Evolutionary conservation across 1,140 invertebrate species (phyloP).

Genomic region (Zaprionus africanus): DNA sequence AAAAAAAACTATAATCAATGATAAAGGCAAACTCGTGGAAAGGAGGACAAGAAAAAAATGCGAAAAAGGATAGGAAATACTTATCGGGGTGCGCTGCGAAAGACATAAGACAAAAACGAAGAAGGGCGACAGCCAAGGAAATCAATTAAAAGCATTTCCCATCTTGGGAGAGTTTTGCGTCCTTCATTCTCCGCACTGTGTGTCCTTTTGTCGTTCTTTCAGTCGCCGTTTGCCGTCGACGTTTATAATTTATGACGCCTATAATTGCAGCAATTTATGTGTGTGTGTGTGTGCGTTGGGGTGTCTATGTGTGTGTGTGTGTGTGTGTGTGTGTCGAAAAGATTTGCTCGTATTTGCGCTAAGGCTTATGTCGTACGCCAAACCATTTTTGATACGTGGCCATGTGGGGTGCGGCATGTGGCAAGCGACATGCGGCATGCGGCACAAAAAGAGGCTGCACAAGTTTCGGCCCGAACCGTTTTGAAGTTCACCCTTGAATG

Average conservation of each 20-base stretch:
- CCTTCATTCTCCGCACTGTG: not conserved
- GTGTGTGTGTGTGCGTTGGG: slow-evolving; percentile 17
- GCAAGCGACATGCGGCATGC: slow-evolving; percentile 11
- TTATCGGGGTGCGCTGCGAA: slow-evolving; percentile 41
- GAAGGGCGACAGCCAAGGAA: slow-evolving; percentile 40
- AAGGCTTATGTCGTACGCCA: slow-evolving; percentile 50
- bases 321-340: slow-evolving; percentile 25
- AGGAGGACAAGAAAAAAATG: slow-evolving; percentile 10
- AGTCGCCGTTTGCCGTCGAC: slow-evolving; percentile 47
- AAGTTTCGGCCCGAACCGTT: slow-evolving; percentile 36
- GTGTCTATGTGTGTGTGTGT: slow-evolving; percentile 19
- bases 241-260: slow-evolving; percentile 78
- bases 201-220: slow-evolving; percentile 21
- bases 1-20: slow-evolving; percentile 33
- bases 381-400: slow-evolving; percentile 48
- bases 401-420: slow-evolving; percentile 6
- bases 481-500: slow-evolving; percentile 49
- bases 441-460: slow-evolving; percentile 7
- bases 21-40: slow-evolving; percentile 3
- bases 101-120: slow-evolving; percentile 32
- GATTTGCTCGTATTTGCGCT: slow-evolving; percentile 54
- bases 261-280: slow-evolving; percentile 78
- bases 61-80: slow-evolving; percentile 45
- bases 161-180: slow-evolving; percentile 22
- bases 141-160: slow-evolving; percentile 76